A percentile compares a stretch with the other conserved stretches of the same genome.
Evolutionary conservation across 2,888 invertebrate genomes (phyloP).

Genomic region (Sinotaia quadrata): DNA sequence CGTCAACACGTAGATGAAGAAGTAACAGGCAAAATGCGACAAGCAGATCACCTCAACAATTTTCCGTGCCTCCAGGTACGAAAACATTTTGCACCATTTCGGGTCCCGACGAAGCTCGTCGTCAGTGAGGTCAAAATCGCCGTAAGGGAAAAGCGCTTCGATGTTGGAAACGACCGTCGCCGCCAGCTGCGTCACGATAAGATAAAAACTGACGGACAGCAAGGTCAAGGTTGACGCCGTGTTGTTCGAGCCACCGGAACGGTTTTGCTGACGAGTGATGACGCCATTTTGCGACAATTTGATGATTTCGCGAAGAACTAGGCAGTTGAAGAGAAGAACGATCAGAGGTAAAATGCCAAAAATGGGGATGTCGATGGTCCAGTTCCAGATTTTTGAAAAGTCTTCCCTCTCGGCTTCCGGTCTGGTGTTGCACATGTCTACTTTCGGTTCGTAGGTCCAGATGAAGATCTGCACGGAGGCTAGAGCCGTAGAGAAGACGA

Average conservation of each 20-base stretch:
- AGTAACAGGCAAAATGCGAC: conserved; percentile 66
- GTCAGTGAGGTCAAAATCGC: conserved; percentile 46
- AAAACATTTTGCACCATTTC: conserved; percentile 52
- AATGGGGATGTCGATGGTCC: conserved; percentile 52
- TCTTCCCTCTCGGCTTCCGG: conserved; percentile 33
- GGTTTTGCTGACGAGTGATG: conserved; percentile 37
- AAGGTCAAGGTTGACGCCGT: conserved; percentile 62
- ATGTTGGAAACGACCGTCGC: conserved; percentile 57
- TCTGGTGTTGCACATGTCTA: conserved; percentile 42
- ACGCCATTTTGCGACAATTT: conserved; percentile 47
- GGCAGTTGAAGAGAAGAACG: conserved; percentile 58
- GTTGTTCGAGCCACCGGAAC: conserved; percentile 35
- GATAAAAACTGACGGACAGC: conserved; percentile 65
- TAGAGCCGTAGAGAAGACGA: conserved; percentile 38
- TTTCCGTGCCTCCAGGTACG: conserved; percentile 49
- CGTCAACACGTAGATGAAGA: conserved; percentile 61
- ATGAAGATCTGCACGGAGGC: conserved; percentile 55
- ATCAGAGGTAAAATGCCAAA: conserved; percentile 55
- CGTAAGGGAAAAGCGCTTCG: conserved; percentile 42
- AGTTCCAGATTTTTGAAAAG: conserved; percentile 53
- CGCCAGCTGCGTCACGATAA: conserved; percentile 63
- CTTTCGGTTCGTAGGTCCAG: conserved; percentile 48
- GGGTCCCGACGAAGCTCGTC: conserved; percentile 50
- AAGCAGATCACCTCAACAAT: conserved; percentile 60
- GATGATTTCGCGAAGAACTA: conserved; percentile 58